phyloP scores from a whole-genome alignment of 2,113 vertebrate genomes.

The Trochalopteron elliotii region DNA sequence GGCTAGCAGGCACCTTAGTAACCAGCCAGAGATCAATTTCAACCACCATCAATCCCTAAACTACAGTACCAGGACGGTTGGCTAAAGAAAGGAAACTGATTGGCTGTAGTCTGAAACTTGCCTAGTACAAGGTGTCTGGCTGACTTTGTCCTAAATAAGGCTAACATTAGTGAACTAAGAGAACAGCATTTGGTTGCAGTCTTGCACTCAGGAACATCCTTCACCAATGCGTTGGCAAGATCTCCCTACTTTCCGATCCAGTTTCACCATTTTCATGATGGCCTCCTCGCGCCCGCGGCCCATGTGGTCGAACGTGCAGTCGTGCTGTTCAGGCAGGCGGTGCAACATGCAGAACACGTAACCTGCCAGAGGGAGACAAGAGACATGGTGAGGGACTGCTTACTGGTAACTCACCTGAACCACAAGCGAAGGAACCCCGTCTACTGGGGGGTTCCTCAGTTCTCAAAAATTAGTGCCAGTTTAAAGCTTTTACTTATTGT shows the following conservation, averaged over 20 bases:
- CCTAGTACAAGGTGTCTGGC: conserved; percentile 86
- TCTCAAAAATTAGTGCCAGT: not conserved
- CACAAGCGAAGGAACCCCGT: not conserved
- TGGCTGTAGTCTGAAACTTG: conserved; percentile 85
- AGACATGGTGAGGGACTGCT: not conserved
- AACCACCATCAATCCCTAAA: conserved; percentile 83
- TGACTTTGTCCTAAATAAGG: conserved; percentile 89
- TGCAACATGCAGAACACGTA: conserved; percentile 98
- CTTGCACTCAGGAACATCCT: conserved; percentile 92
- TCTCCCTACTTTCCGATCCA: conserved; percentile 98
- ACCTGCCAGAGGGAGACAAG: conserved; percentile 71
- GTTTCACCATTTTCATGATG: conserved; percentile 98
- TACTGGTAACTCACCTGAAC: not conserved
- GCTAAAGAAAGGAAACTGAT: conserved; percentile 82
- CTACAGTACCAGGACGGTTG: conserved; percentile 84
- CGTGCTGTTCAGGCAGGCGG: conserved; percentile 95
- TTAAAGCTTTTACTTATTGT: not conserved
- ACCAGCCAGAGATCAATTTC: conserved; percentile 83
- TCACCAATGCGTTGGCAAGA: conserved; percentile 99
- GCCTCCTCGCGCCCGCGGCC: conserved; percentile 96
- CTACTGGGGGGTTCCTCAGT: not conserved
- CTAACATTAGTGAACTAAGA: conserved; percentile 88
- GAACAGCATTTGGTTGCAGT: conserved; percentile 80
- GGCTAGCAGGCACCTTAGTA: conserved; percentile 83
- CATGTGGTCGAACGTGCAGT: conserved; percentile 97